Conservation (phyloP, 2,888 invertebrate genomes). For the Linnaemya vulpina region DNA sequence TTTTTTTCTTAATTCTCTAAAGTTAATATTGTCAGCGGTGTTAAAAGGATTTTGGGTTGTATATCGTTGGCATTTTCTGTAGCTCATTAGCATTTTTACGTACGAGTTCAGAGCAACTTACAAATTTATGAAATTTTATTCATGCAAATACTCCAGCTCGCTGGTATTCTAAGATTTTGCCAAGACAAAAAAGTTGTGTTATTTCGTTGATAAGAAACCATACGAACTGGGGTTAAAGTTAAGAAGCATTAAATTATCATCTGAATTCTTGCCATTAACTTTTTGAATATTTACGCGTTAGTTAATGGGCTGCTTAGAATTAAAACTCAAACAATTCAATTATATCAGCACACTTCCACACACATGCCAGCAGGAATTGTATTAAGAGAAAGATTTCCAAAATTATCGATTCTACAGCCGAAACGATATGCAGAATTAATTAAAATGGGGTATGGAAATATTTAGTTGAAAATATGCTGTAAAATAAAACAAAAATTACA, state of each 20-base stretch:
- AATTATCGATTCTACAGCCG: too few species aligned
- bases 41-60: neutral
- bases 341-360: too few species aligned
- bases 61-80: constrained; percentile 12
- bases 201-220: constrained; percentile 20
- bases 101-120: neutral
- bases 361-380: too few species aligned
- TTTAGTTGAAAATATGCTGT: too few species aligned
- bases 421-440: too few species aligned
- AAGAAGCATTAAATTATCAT: neutral
- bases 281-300: neutral
- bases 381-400: too few species aligned
- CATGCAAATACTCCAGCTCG: neutral
- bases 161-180: too few species aligned
- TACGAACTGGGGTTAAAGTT: neutral
- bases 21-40: neutral
- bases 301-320: neutral
- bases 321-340: constrained; percentile 4
- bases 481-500: too few species aligned
- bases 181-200: neutral
- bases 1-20: neutral
- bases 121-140: neutral
- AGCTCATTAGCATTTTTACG: constrained; percentile 34
- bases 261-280: neutral
- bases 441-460: too few species aligned